These are phyloP conservation scores for honey bee (Apis mellifera) DNA, from an alignment of 1,140 invertebrate species.

Conservation along the genomic window Amel_HAv3.1 CM009938.2:2585501-2586000, in stretches of 20 bases:
- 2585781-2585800: slow-evolving; percentile 34
- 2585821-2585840: slow-evolving; percentile 34
- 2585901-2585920: slow-evolving; percentile 14
- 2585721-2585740: neutral
- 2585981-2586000: neutral
- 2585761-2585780: slow-evolving; percentile 27
- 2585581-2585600: neutral
- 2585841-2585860: slow-evolving; percentile 54
- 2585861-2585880: slow-evolving; percentile 44
- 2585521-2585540: no score
- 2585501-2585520: no score
- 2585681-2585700: neutral
- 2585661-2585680: neutral
- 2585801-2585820: slow-evolving; percentile 40
- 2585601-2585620: no score
- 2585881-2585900: slow-evolving; percentile 5
- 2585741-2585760: neutral
- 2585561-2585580: no score
- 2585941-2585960: neutral
- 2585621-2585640: neutral
- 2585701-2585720: neutral
- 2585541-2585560: no score
- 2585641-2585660: neutral
- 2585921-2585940: slow-evolving; percentile 20
- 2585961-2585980: neutral